Percentiles rank a stretch among this genome's conserved stretches.
Evolutionary conservation across 2,797 vertebrate species (phyloP).

Genomic region (Lateolabrax maculatus): DNA sequence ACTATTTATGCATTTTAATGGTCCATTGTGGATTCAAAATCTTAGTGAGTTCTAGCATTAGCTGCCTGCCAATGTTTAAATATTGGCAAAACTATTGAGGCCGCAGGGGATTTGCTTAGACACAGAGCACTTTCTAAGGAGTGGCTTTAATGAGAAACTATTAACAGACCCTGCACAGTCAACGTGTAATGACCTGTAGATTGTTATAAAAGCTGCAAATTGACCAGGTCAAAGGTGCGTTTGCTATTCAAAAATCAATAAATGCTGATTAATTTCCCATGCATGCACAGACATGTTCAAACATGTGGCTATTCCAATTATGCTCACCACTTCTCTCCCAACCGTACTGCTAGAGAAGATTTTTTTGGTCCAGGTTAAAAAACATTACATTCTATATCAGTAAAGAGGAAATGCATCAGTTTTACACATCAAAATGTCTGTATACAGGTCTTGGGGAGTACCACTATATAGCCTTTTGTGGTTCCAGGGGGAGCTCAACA

Average conservation of each 20-base stretch:
- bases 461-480: too few species aligned
- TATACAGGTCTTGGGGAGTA: too few species aligned
- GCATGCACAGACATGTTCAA: not conserved
- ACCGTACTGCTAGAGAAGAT: not conserved
- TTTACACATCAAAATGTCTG: not conserved
- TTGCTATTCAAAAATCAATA: constrained; percentile 15
- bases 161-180: constrained; percentile 21
- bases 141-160: constrained; percentile 40
- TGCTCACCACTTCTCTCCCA: not conserved
- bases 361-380: not conserved
- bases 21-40: constrained; percentile 64
- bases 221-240: not conserved
- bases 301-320: not conserved
- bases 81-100: constrained; percentile 54
- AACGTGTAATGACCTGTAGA: constrained; percentile 12
- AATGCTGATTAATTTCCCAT: not conserved
- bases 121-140: constrained; percentile 44
- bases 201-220: constrained; percentile 10
- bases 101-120: constrained; percentile 44
- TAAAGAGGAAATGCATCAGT: not conserved
- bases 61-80: constrained; percentile 64
- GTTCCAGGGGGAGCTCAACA: too few species aligned
- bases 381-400: not conserved
- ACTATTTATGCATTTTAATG: constrained; percentile 72
- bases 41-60: constrained; percentile 57